Base-by-base conservation (phyloP, 2,113 vertebrate genomes). In the Paramisgurnus dabryanus region DNA sequence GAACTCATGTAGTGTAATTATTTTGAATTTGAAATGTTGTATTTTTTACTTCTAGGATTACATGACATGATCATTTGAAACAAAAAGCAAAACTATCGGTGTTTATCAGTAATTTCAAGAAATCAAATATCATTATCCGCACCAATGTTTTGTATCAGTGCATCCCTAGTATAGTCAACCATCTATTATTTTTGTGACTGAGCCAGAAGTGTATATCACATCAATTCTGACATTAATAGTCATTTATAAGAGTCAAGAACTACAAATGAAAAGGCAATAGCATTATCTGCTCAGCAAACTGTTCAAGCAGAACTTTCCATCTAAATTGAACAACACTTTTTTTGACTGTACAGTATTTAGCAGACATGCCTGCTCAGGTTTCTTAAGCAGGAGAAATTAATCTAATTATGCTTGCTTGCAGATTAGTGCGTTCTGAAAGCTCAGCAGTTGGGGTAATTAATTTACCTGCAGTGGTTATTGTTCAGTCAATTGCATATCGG, bases 391-490 rank as follows among this genome's bases (percentile, higher is more conserved):
- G 79, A 12, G n/a, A 83, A 83, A 87, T 10, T 76, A 75, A 84
- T 86, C 78, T 63, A 85, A 81, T 88, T 85, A 83, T 57, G 43
- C 79, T 11, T 70, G 61, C 77, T 49, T 65, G 72, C 82, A 84
- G 78, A 85, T 88, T 83, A 84, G 75, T 22, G 27, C 74, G 40
- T 80, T 86, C 40, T 80, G 71, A 84, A 53, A 67, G 67, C 83
- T 78, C 65, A 82, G 80, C 67, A 47, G 45, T 82, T 81, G 53
- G 65, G 49, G 81, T 80, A 81, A 89, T 89, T 81, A 73, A 86
- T 89, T 84, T 85, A 88, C 86, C 80, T 89, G 85, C 72, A 80
- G 49, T 86, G 58, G 69, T 86, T 87, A 86, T 84, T 87, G 82
- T 87, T 85, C 71, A 79, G 67, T 80, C 18, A 53, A 72, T 80